A percentile compares a stretch with the other conserved stretches of the same genome.
Conservation (phyloP, 2,113 vertebrate genomes). For the Malaclemys terrapin region DNA sequence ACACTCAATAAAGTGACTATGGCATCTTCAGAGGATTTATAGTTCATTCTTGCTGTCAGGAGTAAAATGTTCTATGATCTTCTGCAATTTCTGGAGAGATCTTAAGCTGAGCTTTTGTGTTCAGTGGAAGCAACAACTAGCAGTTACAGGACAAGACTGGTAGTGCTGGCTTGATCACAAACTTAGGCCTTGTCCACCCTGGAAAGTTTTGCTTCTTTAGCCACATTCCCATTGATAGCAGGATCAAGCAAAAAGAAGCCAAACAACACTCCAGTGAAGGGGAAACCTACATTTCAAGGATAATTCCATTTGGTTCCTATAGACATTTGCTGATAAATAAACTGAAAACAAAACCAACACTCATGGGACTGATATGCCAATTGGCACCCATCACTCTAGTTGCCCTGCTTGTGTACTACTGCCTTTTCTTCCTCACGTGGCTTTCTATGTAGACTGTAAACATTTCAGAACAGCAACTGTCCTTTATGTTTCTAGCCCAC, state of each 20-base stretch:
- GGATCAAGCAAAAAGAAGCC: neutral
- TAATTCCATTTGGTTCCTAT: neutral
- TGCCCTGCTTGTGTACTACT: accelerated
- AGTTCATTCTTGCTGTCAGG: neutral
- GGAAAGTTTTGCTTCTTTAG: neutral
- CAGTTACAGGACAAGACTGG: neutral
- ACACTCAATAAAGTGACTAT: accelerated
- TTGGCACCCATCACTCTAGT: neutral
- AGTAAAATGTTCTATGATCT: neutral
- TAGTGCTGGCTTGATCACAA: neutral
- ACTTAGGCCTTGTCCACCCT: neutral
- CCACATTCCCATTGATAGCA: neutral
- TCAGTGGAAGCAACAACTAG: neutral
- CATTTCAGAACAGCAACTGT: neutral
- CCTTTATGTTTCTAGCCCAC: neutral
- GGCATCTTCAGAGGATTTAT: neutral
- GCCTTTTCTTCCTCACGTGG: neutral
- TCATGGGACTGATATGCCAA: accelerated
- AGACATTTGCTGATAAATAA: neutral
- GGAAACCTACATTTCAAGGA: neutral
- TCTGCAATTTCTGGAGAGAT: accelerated
- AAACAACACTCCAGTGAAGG: accelerated
- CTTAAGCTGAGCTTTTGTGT: neutral
- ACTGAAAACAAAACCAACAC: neutral
- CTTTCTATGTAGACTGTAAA: neutral